Percentiles rank a stretch among this genome's conserved stretches.
These are phyloP conservation scores for Charadrius vociferus DNA, from an alignment of 2,113 vertebrate species.

Conservation along the genomic window DNA sequence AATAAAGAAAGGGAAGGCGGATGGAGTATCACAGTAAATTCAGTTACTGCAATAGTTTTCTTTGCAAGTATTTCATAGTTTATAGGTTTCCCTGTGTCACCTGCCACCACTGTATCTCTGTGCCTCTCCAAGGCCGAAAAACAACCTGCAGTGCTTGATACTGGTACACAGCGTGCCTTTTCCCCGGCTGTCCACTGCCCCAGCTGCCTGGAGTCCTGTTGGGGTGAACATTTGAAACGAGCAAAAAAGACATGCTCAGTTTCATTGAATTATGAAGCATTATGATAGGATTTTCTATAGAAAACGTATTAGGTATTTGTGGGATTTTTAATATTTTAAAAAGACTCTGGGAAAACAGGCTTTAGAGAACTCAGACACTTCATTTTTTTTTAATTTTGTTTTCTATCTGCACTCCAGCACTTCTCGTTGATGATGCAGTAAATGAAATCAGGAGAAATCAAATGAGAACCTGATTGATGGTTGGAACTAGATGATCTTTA, in stretches of 20 bases:
- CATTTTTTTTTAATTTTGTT: not conserved
- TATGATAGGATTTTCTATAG: slow-evolving; percentile 3
- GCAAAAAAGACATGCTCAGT: not conserved
- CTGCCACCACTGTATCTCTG: not conserved
- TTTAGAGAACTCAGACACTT: slow-evolving; percentile 21
- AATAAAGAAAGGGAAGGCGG: not conserved
- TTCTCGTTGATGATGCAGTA: slow-evolving; percentile 17
- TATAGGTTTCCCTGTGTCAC: not conserved
- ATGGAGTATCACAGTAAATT: not conserved
- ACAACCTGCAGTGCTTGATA: not conserved
- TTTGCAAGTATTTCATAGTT: not conserved
- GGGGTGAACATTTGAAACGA: not conserved
- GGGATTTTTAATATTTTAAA: slow-evolving; percentile 2
- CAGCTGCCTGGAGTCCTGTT: not conserved
- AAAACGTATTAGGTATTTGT: not conserved
- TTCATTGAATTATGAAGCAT: not conserved
- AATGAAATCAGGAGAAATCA: not conserved
- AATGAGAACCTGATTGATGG: not conserved
- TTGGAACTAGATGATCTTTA: not conserved
- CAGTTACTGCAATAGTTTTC: not conserved
- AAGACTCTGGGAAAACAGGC: not conserved
- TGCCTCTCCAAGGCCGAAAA: not conserved
- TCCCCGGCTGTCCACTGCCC: not conserved
- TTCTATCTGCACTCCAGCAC: slow-evolving; percentile 36
- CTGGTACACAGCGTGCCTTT: slow-evolving; percentile 46